Conservation (phyloP, 23 tunicate species). For the Botrylloides violaceus region DNA sequence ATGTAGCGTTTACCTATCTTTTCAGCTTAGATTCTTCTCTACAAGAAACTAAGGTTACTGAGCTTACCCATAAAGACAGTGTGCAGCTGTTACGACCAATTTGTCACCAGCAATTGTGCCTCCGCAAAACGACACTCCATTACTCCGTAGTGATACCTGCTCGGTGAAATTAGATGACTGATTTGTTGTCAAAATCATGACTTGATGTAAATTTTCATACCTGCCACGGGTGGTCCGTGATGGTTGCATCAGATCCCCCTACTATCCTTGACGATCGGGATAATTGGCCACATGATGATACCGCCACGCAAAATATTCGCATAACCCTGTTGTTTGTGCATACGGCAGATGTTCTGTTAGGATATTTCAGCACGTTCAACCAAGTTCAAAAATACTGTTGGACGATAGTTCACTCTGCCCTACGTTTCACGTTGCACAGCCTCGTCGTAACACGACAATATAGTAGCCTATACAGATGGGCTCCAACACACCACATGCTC, state of each 20-base stretch:
- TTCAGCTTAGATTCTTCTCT: too few species aligned
- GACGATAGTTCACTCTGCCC: too few species aligned
- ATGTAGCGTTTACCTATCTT: too few species aligned
- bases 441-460: too few species aligned
- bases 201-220: too few species aligned
- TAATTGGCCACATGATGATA: not conserved
- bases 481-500: too few species aligned
- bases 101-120: constrained; percentile 1
- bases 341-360: not conserved
- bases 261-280: not conserved
- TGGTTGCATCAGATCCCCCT: not conserved
- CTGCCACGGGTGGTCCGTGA: not conserved
- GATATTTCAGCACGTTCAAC: too few species aligned
- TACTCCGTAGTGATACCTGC: not conserved
- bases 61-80: constrained; percentile 8
- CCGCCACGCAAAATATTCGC: not conserved
- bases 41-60: not conserved
- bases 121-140: not conserved
- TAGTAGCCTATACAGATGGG: too few species aligned
- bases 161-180: too few species aligned
- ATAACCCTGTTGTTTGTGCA: not conserved
- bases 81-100: constrained; percentile 13
- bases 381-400: too few species aligned
- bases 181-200: too few species aligned
- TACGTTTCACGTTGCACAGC: too few species aligned